Evolutionary conservation across 2,797 vertebrate species (phyloP).

Genomic region (Acrossocheilus fasciatus): DNA sequence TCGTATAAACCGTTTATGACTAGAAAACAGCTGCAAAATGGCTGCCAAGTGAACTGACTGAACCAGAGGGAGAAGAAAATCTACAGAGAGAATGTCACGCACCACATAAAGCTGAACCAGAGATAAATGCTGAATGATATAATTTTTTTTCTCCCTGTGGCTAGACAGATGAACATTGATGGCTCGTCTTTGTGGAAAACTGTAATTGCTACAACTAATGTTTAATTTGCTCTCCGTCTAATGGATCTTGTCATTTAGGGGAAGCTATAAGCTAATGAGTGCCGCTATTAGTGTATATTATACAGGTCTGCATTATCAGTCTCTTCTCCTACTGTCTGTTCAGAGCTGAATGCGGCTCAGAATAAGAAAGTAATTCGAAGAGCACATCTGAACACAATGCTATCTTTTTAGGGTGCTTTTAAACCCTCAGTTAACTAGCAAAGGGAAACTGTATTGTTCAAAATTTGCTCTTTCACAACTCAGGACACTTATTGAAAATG

Average conservation of each 20-base stretch:
- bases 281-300: conserved; percentile 57
- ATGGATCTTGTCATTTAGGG: conserved; percentile 62
- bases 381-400: background rate
- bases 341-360: conserved; percentile 12
- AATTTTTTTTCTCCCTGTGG: conserved; percentile 5
- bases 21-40: background rate
- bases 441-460: background rate
- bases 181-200: conserved; percentile 47
- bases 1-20: background rate
- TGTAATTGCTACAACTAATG: conserved; percentile 61
- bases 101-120: background rate
- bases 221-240: conserved; percentile 59
- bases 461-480: background rate
- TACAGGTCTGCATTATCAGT: conserved; percentile 38
- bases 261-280: conserved; percentile 57
- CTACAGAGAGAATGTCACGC: background rate
- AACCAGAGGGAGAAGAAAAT: background rate
- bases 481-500: background rate
- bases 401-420: background rate
- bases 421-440: background rate
- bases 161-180: conserved; percentile 34
- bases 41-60: background rate
- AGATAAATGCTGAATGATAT: conserved; percentile 23
- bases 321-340: conserved; percentile 26
- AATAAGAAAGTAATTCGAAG: conserved; percentile 10